Conservation (phyloP, 2,888 invertebrate genomes). For the Stenodera caucasica region DNA sequence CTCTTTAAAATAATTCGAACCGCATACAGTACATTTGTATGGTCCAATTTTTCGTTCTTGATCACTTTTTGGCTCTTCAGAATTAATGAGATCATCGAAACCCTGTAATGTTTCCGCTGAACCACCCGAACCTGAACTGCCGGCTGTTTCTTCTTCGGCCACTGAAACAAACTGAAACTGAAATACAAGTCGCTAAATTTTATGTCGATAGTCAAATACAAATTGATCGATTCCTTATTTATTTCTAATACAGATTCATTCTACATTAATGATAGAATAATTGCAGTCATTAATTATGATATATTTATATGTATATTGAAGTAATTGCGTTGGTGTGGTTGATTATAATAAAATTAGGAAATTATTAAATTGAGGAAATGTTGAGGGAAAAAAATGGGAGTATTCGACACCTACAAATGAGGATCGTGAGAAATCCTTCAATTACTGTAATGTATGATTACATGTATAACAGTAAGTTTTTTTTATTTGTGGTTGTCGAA, state of each 20-base stretch:
- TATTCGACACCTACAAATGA: conserved; percentile 37
- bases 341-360: conserved; percentile 39
- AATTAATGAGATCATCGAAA: conserved; percentile 23
- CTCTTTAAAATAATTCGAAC: conserved; percentile 27
- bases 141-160: conserved; percentile 25
- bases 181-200: background rate
- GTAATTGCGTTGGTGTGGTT: conserved; percentile 29
- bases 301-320: background rate
- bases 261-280: background rate
- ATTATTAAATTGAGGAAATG: conserved; percentile 45
- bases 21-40: conserved; percentile 28
- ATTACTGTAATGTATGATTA: conserved; percentile 17
- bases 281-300: conserved; percentile 1
- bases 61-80: conserved; percentile 20
- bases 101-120: conserved; percentile 25
- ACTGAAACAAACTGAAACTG: conserved; percentile 18
- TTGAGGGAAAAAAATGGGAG: conserved; percentile 33
- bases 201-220: no score
- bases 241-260: no score
- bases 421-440: conserved; percentile 35
- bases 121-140: conserved; percentile 27
- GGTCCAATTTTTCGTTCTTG: conserved; percentile 25
- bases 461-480: conserved; percentile 7
- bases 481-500: background rate
- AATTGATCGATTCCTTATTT: no score